Conservation (phyloP, 2,797 vertebrate species). For the Stomatorhinus walkeri region DNA sequence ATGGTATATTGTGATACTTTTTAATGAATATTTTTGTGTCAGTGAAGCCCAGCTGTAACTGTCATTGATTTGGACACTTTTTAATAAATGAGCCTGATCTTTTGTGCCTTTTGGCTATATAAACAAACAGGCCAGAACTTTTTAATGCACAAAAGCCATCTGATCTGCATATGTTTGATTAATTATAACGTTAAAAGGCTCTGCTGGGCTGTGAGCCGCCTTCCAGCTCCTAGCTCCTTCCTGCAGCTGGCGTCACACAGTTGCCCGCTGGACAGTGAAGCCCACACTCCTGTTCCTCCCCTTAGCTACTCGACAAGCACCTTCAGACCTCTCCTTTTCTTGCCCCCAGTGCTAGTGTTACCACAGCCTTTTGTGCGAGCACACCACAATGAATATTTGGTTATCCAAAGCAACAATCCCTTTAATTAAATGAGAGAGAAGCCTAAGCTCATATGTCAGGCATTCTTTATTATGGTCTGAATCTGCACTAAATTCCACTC, state of each 20-base stretch:
- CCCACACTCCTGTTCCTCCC: neutral
- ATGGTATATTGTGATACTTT: neutral
- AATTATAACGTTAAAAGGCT: neutral
- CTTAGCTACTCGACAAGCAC: neutral
- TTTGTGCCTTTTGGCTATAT: neutral
- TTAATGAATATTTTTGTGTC: neutral
- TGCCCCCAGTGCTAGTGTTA: neutral
- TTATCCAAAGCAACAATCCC: neutral
- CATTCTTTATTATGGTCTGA: neutral
- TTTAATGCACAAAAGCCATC: neutral
- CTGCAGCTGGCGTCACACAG: neutral
- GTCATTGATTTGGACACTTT: neutral
- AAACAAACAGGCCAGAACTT: neutral
- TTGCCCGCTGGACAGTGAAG: neutral
- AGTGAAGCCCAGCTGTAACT: neutral
- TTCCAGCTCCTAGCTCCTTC: neutral
- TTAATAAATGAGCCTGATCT: neutral
- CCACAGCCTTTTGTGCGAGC: neutral
- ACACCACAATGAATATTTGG: neutral
- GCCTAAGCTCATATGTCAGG: neutral
- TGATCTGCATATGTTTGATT: constrained; percentile 1
- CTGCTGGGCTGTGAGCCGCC: neutral
- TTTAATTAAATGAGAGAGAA: neutral
- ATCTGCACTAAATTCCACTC: neutral
- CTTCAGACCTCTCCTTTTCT: neutral